Conservation (phyloP, 2,888 invertebrate species). For the Taenaris catops region DNA sequence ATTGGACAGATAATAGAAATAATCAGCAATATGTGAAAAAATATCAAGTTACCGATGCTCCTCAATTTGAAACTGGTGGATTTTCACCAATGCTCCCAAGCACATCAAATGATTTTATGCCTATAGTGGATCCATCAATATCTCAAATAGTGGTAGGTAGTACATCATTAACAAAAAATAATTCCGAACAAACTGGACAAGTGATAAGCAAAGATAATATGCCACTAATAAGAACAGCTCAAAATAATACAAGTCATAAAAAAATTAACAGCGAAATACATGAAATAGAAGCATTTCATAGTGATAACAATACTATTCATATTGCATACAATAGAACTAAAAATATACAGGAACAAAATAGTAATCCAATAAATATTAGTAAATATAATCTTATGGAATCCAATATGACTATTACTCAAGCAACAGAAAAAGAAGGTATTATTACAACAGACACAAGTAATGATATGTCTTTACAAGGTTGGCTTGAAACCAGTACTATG, state of each 20-base stretch:
- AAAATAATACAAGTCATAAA: conserved; percentile 53
- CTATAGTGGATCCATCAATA: conserved; percentile 72
- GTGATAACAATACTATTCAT: conserved; percentile 60
- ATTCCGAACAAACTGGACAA: conserved; percentile 35
- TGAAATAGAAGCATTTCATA: conserved; percentile 59
- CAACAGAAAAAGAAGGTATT: conserved; percentile 64
- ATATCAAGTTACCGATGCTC: conserved; percentile 64
- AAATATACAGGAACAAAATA: conserved; percentile 62
- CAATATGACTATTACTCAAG: conserved; percentile 62
- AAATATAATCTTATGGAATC: conserved; percentile 69
- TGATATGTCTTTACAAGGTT: conserved; percentile 62
- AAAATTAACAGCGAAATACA: conserved; percentile 67
- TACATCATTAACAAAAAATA: conserved; percentile 34
- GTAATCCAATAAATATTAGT: conserved; percentile 52
- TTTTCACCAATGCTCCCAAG: conserved; percentile 88
- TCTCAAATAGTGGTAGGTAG: conserved; percentile 35
- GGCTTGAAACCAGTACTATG: conserved; percentile 59
- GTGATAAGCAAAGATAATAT: conserved; percentile 39
- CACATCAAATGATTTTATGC: conserved; percentile 85
- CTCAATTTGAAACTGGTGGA: conserved; percentile 86
- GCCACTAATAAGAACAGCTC: conserved; percentile 38
- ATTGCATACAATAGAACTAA: conserved; percentile 66
- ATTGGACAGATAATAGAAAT: conserved; percentile 58
- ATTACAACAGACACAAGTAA: conserved; percentile 68
- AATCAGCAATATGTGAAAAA: conserved; percentile 46